These are phyloP conservation scores for Cerceris ruficornis DNA, from an alignment of 2,888 invertebrate genomes.

Conservation along the genomic window DNA sequence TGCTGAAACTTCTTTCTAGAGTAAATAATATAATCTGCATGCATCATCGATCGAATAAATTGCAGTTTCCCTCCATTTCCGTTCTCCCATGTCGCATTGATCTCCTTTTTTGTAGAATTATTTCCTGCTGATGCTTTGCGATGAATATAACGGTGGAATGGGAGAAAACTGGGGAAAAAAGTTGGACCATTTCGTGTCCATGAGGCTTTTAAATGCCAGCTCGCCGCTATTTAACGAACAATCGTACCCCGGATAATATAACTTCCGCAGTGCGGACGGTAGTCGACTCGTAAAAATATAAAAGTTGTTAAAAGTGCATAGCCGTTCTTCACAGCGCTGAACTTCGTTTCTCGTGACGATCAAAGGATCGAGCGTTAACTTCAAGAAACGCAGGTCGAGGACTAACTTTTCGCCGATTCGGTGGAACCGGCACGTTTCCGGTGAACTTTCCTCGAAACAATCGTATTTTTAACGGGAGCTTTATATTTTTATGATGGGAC, in stretches of 20 bases:
- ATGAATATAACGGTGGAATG: neutral
- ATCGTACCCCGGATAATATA: neutral
- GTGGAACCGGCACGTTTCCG: neutral
- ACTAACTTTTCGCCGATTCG: neutral
- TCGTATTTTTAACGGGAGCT: neutral
- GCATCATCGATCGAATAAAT: neutral
- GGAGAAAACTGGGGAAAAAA: neutral
- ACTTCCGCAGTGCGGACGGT: neutral
- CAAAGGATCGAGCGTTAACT: no score
- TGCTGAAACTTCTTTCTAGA: neutral
- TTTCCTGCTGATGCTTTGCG: conserved; percentile 18
- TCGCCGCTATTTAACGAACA: neutral
- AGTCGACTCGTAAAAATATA: neutral
- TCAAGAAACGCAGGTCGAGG: no score
- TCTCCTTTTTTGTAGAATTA: conserved; percentile 29
- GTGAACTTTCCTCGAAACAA: neutral
- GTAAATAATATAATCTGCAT: neutral
- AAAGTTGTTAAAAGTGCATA: conserved; percentile 6
- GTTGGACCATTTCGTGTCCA: neutral
- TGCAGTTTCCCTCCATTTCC: conserved; percentile 14
- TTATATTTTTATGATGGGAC: neutral
- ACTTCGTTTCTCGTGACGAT: neutral
- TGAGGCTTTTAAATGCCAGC: neutral
- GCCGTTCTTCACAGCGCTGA: neutral
- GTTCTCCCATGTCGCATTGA: neutral